Evolutionary conservation across 2,797 vertebrate species (phyloP).

Genomic region (Halcyon badia): DNA sequence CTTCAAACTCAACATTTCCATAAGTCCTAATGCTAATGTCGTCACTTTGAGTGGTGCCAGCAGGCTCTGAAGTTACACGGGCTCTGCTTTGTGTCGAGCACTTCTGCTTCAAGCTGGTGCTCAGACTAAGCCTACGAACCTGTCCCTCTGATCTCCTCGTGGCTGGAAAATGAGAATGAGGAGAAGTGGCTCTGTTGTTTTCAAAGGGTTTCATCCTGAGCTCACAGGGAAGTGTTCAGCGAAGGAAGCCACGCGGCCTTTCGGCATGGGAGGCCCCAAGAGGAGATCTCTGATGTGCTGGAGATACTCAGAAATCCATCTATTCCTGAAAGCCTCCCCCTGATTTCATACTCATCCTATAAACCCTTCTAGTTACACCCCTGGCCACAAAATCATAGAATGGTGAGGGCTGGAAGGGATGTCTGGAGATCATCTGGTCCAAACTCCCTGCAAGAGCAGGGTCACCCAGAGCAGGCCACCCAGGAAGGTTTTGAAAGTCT

Average conservation of each 20-base stretch:
- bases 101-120: background rate
- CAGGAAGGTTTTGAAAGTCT: too few relatives aligned
- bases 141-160: background rate
- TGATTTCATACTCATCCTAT: background rate
- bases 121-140: background rate
- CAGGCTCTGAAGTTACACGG: background rate
- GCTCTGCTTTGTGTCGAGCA: background rate
- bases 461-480: too few relatives aligned
- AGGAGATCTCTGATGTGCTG: too few relatives aligned
- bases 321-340: background rate
- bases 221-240: background rate
- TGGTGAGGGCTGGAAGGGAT: too few relatives aligned
- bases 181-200: background rate
- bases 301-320: background rate
- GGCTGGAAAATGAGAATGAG: background rate
- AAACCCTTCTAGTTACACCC: too few relatives aligned
- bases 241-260: accelerated
- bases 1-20: background rate
- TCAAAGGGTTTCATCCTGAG: background rate
- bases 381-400: too few relatives aligned
- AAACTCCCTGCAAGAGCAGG: too few relatives aligned
- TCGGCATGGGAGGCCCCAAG: background rate
- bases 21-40: background rate
- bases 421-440: too few relatives aligned
- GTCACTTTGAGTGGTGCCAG: conserved; percentile 4